Conservation (phyloP, 1,140 invertebrate genomes). For the Neodiprion virginianus region DNA sequence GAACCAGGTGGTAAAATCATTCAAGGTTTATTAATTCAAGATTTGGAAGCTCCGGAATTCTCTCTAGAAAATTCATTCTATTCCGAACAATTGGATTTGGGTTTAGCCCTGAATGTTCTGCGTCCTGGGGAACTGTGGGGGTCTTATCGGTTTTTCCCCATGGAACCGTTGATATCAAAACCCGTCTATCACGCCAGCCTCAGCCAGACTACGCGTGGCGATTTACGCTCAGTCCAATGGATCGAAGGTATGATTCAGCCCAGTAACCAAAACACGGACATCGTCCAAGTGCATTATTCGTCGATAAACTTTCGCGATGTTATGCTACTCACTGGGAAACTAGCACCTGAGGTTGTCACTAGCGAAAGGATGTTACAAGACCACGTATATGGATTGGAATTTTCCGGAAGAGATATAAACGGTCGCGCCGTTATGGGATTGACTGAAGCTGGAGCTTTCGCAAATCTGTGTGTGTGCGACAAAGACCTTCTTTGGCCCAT, state of each 20-base stretch:
- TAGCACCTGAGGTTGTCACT: constrained; percentile 69
- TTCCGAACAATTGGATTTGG: constrained; percentile 66
- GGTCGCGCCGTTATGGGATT: constrained; percentile 79
- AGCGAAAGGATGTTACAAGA: constrained; percentile 66
- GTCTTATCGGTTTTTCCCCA: neutral
- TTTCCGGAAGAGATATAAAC: constrained; percentile 62
- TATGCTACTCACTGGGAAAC: constrained; percentile 78
- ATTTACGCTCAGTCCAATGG: constrained; percentile 70
- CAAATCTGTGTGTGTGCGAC: constrained; percentile 45
- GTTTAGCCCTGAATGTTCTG: constrained; percentile 76
- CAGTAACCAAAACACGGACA: constrained; percentile 42
- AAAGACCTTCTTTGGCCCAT: constrained; percentile 65
- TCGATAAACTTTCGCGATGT: constrained; percentile 81
- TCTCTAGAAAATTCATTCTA: constrained; percentile 66
- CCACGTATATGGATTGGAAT: constrained; percentile 78
- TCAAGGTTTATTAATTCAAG: constrained; percentile 66
- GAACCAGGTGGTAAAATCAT: constrained; percentile 68
- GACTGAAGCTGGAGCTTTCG: constrained; percentile 37
- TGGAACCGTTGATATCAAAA: neutral
- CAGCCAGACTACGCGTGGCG: constrained; percentile 68
- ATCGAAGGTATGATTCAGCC: constrained; percentile 62
- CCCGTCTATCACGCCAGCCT: constrained; percentile 65
- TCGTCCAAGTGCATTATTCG: constrained; percentile 68
- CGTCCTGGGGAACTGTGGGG: neutral
- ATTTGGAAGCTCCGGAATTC: constrained; percentile 66